Percentiles rank a stretch among this genome's conserved stretches.
Conservation (phyloP, 2,113 vertebrate genomes). For the Symphodus melops region DNA sequence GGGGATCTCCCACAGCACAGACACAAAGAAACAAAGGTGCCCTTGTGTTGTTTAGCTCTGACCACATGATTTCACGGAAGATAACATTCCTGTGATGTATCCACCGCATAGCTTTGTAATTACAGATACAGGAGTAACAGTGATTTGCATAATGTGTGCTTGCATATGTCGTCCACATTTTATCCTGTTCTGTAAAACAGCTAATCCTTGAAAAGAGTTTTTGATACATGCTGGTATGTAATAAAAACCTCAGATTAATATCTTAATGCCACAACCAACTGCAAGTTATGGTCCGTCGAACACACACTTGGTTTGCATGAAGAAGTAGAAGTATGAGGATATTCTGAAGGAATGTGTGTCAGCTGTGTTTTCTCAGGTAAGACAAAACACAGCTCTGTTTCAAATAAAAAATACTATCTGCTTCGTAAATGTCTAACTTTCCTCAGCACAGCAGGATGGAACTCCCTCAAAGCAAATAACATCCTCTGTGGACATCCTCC, state of each 20-base stretch:
- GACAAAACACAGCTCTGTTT: background rate
- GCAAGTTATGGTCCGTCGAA: too few species aligned
- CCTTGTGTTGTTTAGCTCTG: conserved; percentile 62
- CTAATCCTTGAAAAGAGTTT: background rate
- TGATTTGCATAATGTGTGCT: conserved; percentile 38
- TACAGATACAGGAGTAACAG: conserved; percentile 29
- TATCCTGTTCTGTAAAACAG: background rate
- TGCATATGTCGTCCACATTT: conserved; percentile 2
- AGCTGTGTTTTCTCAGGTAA: background rate
- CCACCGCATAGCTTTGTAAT: conserved; percentile 56
- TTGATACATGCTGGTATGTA: background rate
- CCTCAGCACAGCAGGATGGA: conserved; percentile 3
- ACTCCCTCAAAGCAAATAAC: background rate
- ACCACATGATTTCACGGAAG: conserved; percentile 60
- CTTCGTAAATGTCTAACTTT: conserved; percentile 16
- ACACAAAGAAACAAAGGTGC: conserved; percentile 60
- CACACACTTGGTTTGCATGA: background rate
- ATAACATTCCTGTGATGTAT: conserved; percentile 66
- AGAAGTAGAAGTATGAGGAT: background rate
- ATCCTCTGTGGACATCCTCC: conserved; percentile 1
- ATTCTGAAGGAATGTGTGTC: background rate
- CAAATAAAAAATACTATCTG: background rate
- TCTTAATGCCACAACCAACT: too few species aligned
- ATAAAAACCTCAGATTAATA: background rate
- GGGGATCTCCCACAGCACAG: conserved; percentile 60